Evolutionary conservation across 2,888 invertebrate species (phyloP).

Genomic region (Acholoe squamosa): DNA sequence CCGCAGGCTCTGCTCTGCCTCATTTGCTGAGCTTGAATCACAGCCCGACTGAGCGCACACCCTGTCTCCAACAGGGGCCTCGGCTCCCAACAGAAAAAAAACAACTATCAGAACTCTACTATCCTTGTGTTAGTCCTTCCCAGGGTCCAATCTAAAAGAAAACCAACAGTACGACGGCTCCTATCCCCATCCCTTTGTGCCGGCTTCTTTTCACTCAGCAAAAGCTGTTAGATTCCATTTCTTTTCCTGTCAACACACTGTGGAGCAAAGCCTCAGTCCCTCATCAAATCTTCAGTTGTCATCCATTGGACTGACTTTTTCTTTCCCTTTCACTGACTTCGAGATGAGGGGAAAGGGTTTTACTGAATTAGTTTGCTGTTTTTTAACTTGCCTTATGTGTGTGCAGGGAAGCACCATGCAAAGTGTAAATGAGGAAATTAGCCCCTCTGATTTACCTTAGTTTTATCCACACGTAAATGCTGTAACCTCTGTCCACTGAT

Average conservation of each 20-base stretch:
- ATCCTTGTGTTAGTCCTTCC: neutral
- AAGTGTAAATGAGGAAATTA: neutral
- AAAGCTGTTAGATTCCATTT: slow-evolving; percentile 51
- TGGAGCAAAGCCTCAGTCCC: slow-evolving; percentile 26
- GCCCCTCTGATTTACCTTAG: neutral
- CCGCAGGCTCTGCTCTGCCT: slow-evolving; percentile 13
- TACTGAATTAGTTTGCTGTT: neutral
- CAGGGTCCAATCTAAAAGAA: slow-evolving; percentile 4
- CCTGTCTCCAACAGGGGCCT: neutral
- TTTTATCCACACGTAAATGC: neutral
- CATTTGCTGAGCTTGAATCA: slow-evolving; percentile 41
- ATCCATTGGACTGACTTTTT: slow-evolving; percentile 18
- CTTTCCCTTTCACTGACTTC: slow-evolving; percentile 21
- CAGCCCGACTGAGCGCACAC: slow-evolving; percentile 7
- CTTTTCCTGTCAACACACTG: slow-evolving; percentile 42
- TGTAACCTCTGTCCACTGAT: no score
- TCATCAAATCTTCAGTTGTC: slow-evolving; percentile 50
- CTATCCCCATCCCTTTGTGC: slow-evolving; percentile 10
- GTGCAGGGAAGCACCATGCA: neutral
- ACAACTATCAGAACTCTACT: neutral
- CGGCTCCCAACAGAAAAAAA: neutral
- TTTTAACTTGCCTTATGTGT: slow-evolving; percentile 24
- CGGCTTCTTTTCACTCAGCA: slow-evolving; percentile 25
- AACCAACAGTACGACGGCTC: slow-evolving; percentile 9
- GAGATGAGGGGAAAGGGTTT: neutral